A percentile compares a stretch with the other conserved stretches of the same genome.
These are phyloP conservation scores for Clepsis dumicolana DNA, from an alignment of 2,888 invertebrate species.

Conservation along the genomic window DNA sequence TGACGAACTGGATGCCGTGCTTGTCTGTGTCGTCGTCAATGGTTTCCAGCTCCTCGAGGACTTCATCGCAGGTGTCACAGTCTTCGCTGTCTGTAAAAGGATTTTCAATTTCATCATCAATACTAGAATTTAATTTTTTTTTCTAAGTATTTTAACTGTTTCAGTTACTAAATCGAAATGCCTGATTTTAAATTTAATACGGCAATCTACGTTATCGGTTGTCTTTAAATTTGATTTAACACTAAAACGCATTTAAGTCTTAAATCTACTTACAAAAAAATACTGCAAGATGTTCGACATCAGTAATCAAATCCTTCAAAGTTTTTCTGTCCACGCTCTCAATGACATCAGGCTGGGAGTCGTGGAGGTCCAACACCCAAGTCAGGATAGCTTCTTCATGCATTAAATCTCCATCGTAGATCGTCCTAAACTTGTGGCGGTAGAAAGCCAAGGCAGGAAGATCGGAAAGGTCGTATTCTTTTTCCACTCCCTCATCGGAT, in stretches of 20 bases:
- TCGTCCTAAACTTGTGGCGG: conserved; percentile 94
- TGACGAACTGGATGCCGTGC: conserved; percentile 97
- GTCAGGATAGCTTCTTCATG: conserved; percentile 96
- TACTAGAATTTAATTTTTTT: neutral
- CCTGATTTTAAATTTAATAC: too few species aligned
- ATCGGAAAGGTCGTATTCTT: conserved; percentile 93
- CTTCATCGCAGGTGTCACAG: conserved; percentile 93
- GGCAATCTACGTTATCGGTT: too few species aligned
- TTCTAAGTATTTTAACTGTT: too few species aligned
- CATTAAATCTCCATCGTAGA: conserved; percentile 95
- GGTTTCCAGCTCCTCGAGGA: conserved; percentile 95
- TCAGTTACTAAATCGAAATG: too few species aligned
- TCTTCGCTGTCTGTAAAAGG: conserved; percentile 90
- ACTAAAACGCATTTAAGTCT: neutral
- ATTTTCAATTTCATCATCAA: conserved; percentile 19
- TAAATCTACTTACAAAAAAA: conserved; percentile 92
- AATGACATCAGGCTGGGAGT: conserved; percentile 94
- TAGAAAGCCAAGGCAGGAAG: conserved; percentile 95
- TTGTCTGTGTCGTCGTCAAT: conserved; percentile 97
- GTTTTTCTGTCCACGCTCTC: conserved; percentile 96
- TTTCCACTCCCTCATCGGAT: conserved; percentile 94
- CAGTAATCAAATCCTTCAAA: conserved; percentile 94
- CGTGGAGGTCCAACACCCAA: conserved; percentile 95
- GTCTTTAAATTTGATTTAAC: too few species aligned
- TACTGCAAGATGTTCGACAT: conserved; percentile 96